Percentiles rank a stretch among this genome's conserved stretches.
Conservation (phyloP, 2,888 invertebrate species). For the Andricus curvator region DNA sequence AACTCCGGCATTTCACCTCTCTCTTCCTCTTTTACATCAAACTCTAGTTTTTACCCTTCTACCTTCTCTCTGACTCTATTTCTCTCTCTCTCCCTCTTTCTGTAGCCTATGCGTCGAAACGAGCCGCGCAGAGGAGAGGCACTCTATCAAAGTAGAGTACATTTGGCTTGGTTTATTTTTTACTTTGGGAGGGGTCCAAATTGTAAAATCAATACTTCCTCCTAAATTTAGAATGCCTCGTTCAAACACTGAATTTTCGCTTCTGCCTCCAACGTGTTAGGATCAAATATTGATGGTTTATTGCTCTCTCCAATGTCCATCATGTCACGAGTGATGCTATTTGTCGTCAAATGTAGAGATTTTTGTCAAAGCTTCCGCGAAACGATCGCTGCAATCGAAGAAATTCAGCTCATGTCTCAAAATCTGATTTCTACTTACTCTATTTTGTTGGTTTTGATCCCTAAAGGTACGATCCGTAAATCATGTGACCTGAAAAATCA, state of each 20-base stretch:
- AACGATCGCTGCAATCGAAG: not conserved
- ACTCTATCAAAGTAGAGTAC: slow-evolving; percentile 78
- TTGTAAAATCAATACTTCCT: slow-evolving; percentile 78
- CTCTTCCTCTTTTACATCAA: slow-evolving; percentile 26
- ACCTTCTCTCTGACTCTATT: slow-evolving; percentile 46
- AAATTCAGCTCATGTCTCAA: not conserved
- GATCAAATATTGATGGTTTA: slow-evolving; percentile 34
- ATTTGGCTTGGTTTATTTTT: slow-evolving; percentile 77
- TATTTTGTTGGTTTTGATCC: not conserved
- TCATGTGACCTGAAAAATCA: no score
- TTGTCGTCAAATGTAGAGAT: not conserved
- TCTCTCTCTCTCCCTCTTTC: slow-evolving; percentile 46
- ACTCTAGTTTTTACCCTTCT: slow-evolving; percentile 40
- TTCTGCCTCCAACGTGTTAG: slow-evolving; percentile 43
- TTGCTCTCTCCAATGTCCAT: slow-evolving; percentile 21
- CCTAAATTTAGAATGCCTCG: slow-evolving; percentile 75
- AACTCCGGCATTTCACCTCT: slow-evolving; percentile 44
- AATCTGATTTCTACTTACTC: not conserved
- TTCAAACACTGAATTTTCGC: slow-evolving; percentile 58
- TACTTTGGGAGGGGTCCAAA: slow-evolving; percentile 78
- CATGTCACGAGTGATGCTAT: slow-evolving; percentile 5
- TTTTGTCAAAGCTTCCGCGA: not conserved
- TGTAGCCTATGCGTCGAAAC: slow-evolving; percentile 69
- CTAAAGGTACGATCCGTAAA: not conserved
- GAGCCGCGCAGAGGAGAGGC: slow-evolving; percentile 72